Evolutionary conservation across 2,113 vertebrate species (phyloP), one percentile per base, ranked within the genome.

Genomic region (Bujurquina vittata): DNA sequence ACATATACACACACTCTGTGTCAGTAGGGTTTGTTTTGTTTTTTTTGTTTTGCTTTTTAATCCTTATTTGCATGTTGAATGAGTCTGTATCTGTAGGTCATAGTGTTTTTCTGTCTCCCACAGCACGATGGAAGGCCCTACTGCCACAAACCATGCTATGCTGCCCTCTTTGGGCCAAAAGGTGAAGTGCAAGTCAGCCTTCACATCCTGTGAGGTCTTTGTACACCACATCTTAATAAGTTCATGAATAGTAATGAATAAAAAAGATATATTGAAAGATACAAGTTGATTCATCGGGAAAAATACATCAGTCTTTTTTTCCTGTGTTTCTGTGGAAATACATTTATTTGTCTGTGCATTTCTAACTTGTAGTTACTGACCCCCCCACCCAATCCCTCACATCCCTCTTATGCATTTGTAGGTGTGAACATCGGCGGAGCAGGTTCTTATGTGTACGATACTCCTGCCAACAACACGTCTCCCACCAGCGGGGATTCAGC

Each of bases 361-460:
- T 69, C 17, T 69, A 14, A 12, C 10, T 72, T 72, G 26, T 18
- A 29, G 5, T 69, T 29, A 49, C 7, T 75, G 1, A 6, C 26
- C 56, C 0, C 0, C 2, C 62, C 22, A 6, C 37, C 23, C 63
- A 23, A 0, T 15, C 35, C 43, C 9, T 52, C 33, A 43, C 15
- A 10, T 43, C 29, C 37, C 65, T 52, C 14, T 59, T 58, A 33
- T 22, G 1, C 59, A 8, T 56, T 46, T 31, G 4, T 58, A 99
- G 98, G 98, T 5, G 97, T 99, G 87, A 99, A 99, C 92, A 99
- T 99, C 0, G 98, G 98, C 0, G 98, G 98, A 0, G 97, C 98
- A 0, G 98, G 98, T 14, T 98, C 98, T 14, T 99, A 98, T 79
- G 96, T 99, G 87, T 99, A 99, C 0, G 97, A 99, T n/a, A 93